Evolutionary conservation across 2,113 vertebrate species (phyloP).

Genomic region (Accipiter virgatus): DNA sequence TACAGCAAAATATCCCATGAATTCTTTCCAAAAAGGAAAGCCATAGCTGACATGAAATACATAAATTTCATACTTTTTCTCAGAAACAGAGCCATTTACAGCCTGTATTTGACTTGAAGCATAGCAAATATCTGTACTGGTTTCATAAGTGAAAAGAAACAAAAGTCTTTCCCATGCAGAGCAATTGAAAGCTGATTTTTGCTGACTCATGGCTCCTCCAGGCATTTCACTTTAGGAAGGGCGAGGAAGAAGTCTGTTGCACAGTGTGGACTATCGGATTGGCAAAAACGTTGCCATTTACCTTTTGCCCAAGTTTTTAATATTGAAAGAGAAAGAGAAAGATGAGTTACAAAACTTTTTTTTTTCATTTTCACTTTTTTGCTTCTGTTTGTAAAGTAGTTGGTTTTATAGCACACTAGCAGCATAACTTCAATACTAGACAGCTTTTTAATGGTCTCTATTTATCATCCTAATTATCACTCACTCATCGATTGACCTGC

Average conservation of each 20-base stretch:
- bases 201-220: neutral
- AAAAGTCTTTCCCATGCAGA: neutral
- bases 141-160: neutral
- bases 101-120: neutral
- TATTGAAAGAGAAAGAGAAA: constrained; percentile 48
- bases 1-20: neutral
- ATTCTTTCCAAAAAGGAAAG: neutral
- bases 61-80: neutral
- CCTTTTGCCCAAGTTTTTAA: neutral
- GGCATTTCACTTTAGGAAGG: neutral
- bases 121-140: neutral
- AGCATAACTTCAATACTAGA: neutral
- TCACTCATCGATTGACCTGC: neutral
- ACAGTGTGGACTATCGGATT: neutral
- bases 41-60: neutral
- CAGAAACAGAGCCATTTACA: neutral
- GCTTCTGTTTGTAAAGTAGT: neutral
- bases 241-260: neutral
- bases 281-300: neutral
- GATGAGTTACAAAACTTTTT: neutral
- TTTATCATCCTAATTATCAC: neutral
- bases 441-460: neutral
- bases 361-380: constrained; percentile 56
- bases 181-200: neutral
- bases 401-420: neutral